Evolutionary conservation across 2,113 vertebrate species (phyloP).

Genomic region (Globicephala melas): DNA sequence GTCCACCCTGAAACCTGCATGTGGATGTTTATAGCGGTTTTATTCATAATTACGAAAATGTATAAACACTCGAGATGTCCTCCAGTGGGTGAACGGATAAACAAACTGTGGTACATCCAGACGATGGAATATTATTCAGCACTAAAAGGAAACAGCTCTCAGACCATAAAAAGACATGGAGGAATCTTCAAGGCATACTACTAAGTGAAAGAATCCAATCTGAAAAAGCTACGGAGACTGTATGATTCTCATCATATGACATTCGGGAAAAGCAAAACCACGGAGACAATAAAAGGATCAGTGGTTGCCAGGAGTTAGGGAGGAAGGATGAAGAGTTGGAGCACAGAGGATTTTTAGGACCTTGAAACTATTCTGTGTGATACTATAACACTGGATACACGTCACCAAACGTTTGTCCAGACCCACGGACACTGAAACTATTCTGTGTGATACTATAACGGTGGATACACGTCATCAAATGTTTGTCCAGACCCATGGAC

Average conservation of each 20-base stretch:
- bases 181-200: background rate
- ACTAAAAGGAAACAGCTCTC: background rate
- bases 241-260: no score
- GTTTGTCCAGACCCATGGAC: background rate
- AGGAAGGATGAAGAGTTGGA: fast-evolving
- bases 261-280: background rate
- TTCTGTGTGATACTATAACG: background rate
- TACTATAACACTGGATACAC: fast-evolving
- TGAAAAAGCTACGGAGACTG: background rate
- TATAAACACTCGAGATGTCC: background rate
- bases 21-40: background rate
- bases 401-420: background rate
- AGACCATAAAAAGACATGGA: background rate
- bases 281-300: background rate
- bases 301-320: no score
- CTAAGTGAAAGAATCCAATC: background rate
- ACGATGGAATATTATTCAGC: background rate
- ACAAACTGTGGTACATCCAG: no score
- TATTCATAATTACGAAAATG: background rate
- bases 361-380: background rate
- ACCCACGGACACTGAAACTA: background rate
- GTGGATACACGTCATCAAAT: background rate
- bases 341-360: background rate
- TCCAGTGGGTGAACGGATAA: background rate
- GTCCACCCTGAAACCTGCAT: background rate